phyloP scores from a whole-genome alignment of 2,888 invertebrate species.

The Drosophila infuscata region DNA sequence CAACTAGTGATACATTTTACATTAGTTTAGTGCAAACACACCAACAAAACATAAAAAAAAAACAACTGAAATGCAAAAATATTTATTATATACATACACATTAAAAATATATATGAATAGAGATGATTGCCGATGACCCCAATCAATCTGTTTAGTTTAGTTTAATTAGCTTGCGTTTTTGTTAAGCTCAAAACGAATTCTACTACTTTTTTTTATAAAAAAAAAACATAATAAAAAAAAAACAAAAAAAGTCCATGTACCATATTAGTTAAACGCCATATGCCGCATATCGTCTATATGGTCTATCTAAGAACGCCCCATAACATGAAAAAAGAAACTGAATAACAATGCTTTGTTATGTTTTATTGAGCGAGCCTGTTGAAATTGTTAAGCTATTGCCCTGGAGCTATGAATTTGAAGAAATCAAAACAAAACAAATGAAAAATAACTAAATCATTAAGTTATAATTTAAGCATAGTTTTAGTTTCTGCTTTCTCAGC shows the following conservation, averaged over 20 bases:
- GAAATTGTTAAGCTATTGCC: conserved; percentile 71
- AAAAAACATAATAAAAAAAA: conserved; percentile 58
- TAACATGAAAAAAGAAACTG: conserved; percentile 35
- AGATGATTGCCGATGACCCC: conserved; percentile 50
- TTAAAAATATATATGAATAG: conserved; percentile 22
- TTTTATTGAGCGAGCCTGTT: conserved; percentile 61
- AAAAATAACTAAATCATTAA: conserved; percentile 33
- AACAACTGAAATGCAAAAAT: conserved; percentile 48
- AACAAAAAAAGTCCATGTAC: conserved; percentile 66
- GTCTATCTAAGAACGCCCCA: conserved; percentile 44
- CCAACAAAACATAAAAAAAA: conserved; percentile 39
- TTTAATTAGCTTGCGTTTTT: conserved; percentile 85
- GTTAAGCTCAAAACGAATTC: conserved; percentile 83
- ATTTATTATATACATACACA: conserved; percentile 68
- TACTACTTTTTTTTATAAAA: conserved; percentile 69
- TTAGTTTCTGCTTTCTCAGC: conserved; percentile 49
- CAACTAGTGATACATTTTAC: conserved; percentile 58
- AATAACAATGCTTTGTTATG: conserved; percentile 56
- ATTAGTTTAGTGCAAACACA: conserved; percentile 48
- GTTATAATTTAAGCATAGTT: conserved; percentile 49
- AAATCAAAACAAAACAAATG: conserved; percentile 41
- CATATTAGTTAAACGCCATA: conserved; percentile 72
- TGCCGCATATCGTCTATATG: conserved; percentile 43
- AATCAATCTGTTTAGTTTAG: conserved; percentile 57
- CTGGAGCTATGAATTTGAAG: conserved; percentile 60